A percentile compares a stretch with the other conserved stretches of the same genome.
Evolutionary conservation across 2,888 invertebrate genomes (phyloP).

Genomic region (Drosophila limbata): DNA sequence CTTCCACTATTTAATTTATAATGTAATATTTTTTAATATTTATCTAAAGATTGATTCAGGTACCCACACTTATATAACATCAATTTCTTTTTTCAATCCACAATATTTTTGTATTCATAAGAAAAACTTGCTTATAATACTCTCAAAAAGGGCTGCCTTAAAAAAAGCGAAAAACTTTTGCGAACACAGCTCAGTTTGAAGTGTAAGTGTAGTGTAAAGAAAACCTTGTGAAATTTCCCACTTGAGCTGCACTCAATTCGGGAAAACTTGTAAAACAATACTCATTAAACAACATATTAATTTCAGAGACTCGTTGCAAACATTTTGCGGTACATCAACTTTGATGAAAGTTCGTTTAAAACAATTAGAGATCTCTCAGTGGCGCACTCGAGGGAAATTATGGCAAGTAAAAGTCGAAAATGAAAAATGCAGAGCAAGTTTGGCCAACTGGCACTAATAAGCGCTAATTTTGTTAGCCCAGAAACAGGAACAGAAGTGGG

Average conservation of each 20-base stretch:
- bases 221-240: neutral
- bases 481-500: conserved; percentile 24
- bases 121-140: conserved; percentile 2
- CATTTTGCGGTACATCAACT: conserved; percentile 66
- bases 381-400: conserved; percentile 66
- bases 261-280: conserved; percentile 58
- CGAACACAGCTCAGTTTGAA: conserved; percentile 24
- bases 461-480: conserved; percentile 77
- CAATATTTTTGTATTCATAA: neutral
- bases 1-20: neutral
- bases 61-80: neutral
- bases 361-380: conserved; percentile 70
- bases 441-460: conserved; percentile 77
- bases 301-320: conserved; percentile 53
- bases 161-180: conserved; percentile 16
- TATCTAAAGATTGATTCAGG: neutral
- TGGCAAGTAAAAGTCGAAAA: conserved; percentile 52
- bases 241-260: neutral
- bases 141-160: neutral
- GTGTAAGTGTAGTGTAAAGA: conserved; percentile 29
- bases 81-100: neutral
- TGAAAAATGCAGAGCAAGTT: conserved; percentile 61
- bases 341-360: conserved; percentile 70
- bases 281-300: conserved; percentile 63
- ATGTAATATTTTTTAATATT: neutral